Conservation (phyloP, 2,888 invertebrate genomes). For the Exephanes ischioxanthus region DNA sequence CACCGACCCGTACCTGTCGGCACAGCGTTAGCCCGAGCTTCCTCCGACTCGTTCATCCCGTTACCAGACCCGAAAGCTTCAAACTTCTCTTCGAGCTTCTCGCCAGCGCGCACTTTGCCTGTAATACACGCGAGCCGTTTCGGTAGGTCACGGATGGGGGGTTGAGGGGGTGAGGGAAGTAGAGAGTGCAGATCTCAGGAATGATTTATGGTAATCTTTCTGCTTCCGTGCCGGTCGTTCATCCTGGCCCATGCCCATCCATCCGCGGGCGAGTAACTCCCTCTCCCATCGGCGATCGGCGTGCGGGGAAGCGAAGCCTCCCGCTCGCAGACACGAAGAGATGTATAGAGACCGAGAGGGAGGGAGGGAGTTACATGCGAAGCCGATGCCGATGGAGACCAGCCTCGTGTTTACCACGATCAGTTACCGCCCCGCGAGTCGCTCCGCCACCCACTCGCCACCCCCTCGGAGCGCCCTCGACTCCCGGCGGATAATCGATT, state of each 20-base stretch:
- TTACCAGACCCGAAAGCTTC: constrained; percentile 21
- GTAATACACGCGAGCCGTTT: constrained; percentile 37
- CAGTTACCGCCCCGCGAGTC: constrained; percentile 60
- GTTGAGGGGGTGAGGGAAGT: too few species aligned
- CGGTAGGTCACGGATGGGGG: constrained; percentile 9
- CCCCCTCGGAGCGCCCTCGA: constrained; percentile 42
- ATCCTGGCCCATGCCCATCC: constrained; percentile 61
- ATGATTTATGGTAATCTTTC: constrained; percentile 75
- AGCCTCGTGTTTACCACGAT: constrained; percentile 68
- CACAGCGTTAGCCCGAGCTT: constrained; percentile 50
- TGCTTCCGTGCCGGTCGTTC: constrained; percentile 70
- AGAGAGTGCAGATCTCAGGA: constrained; percentile 61
- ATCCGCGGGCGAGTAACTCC: constrained; percentile 43
- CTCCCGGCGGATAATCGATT: constrained; percentile 65
- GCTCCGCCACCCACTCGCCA: constrained; percentile 18
- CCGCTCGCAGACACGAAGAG: not conserved
- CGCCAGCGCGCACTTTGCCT: not conserved
- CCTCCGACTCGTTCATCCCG: constrained; percentile 44
- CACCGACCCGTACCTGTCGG: constrained; percentile 68
- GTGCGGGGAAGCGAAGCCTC: not conserved
- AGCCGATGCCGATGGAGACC: constrained; percentile 42
- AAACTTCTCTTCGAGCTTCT: constrained; percentile 19
- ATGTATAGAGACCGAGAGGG: too few species aligned
- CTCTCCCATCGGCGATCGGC: constrained; percentile 43
- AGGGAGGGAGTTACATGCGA: not conserved